A percentile compares a stretch with the other conserved stretches of the same genome.
Conservation (phyloP, 2,888 invertebrate genomes). For the Neoascia interrupta region DNA sequence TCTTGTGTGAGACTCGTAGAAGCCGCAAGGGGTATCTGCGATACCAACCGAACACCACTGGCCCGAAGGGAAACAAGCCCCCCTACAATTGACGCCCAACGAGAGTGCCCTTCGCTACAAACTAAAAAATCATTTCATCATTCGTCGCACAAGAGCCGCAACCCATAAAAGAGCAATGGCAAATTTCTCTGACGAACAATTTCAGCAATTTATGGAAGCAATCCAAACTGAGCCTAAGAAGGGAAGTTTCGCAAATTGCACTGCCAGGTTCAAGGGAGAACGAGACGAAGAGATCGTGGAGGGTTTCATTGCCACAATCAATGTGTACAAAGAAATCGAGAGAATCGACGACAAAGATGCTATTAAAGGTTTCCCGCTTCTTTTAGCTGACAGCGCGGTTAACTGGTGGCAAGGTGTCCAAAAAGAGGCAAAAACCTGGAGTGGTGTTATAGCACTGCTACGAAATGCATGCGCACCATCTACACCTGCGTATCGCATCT, state of each 20-base stretch:
- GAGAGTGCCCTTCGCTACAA: too few species aligned
- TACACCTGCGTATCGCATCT: constrained; percentile 4
- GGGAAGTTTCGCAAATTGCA: constrained; percentile 46
- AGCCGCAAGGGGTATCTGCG: too few species aligned
- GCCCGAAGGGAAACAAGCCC: too few species aligned
- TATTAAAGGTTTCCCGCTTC: constrained; percentile 52
- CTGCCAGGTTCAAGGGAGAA: constrained; percentile 29
- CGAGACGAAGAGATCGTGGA: constrained; percentile 53
- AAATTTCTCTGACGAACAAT: too few species aligned
- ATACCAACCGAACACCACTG: too few species aligned
- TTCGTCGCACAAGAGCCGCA: too few species aligned
- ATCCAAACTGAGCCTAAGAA: too few species aligned
- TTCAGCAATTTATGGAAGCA: too few species aligned
- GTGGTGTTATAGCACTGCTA: background rate
- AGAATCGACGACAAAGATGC: constrained; percentile 50
- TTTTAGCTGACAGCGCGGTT: constrained; percentile 55
- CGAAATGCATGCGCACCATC: constrained; percentile 4
- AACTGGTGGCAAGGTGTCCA: constrained; percentile 69
- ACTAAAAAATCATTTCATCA: too few species aligned
- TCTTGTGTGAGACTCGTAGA: too few species aligned
- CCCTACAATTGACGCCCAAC: too few species aligned
- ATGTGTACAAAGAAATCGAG: constrained; percentile 58
- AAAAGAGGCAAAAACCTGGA: constrained; percentile 7
- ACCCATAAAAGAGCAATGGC: too few species aligned
- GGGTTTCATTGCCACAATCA: constrained; percentile 47